phyloP scores from a whole-genome alignment of 2,113 vertebrate species.

The Onychostoma macrolepis region DNA sequence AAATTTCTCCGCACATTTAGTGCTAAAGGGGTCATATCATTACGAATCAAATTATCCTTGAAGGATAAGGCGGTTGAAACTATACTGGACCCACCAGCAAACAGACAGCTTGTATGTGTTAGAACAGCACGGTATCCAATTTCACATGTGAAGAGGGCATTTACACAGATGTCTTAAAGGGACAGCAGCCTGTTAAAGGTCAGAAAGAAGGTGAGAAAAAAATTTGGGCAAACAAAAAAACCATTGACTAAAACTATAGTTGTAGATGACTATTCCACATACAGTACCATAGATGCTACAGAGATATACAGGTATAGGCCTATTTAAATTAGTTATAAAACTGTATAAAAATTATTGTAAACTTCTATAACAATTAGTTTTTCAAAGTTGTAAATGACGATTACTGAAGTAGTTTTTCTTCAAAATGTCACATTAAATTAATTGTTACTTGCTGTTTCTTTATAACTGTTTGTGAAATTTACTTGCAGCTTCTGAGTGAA shows the following conservation, averaged over 20 bases:
- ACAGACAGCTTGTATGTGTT: not conserved
- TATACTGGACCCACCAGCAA: not conserved
- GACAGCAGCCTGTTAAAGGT: not conserved
- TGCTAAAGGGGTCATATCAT: not conserved
- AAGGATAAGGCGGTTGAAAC: not conserved
- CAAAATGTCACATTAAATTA: too few relatives aligned
- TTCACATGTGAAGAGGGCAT: not conserved
- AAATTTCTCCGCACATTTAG: not conserved
- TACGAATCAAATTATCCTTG: not conserved
- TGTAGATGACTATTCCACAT: not conserved
- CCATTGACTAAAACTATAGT: not conserved
- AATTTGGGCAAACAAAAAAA: too few relatives aligned
- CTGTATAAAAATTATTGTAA: too few relatives aligned
- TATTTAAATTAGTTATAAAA: too few relatives aligned
- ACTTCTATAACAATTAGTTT: too few relatives aligned
- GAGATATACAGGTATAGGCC: too few relatives aligned
- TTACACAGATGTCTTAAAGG: slow-evolving; percentile 24
- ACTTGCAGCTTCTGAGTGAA: too few relatives aligned
- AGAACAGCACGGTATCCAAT: not conserved
- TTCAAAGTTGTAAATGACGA: too few relatives aligned
- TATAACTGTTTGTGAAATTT: too few relatives aligned
- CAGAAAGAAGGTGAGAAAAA: not conserved
- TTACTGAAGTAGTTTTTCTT: too few relatives aligned
- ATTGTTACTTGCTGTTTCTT: too few relatives aligned
- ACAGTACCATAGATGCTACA: not conserved